These are phyloP conservation scores for Ricordea florida DNA, from an alignment of 92 coral and sea anemone species.

Conservation along the genomic window DNA sequence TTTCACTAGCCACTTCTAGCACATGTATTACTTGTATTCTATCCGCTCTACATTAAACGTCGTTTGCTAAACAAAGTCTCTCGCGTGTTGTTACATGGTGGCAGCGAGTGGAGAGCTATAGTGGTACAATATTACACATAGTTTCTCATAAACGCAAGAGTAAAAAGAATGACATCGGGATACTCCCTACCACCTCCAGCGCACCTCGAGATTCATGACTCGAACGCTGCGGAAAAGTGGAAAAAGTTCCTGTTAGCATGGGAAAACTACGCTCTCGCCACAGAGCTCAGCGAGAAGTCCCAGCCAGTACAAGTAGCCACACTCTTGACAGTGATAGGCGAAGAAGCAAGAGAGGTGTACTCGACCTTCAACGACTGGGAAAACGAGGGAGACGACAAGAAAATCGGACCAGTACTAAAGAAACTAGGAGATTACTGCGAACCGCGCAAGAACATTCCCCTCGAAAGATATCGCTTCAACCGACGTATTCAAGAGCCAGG, in stretches of 20 bases:
- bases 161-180: conserved; percentile 33
- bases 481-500: too few species aligned
- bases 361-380: conserved; percentile 31
- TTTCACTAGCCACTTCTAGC: too few species aligned
- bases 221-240: conserved; percentile 34
- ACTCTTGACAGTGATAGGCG: conserved; percentile 35
- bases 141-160: too few species aligned
- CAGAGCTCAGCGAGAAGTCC: conserved; percentile 34
- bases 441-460: conserved; percentile 20
- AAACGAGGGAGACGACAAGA: background rate
- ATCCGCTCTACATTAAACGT: too few species aligned
- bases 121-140: too few species aligned
- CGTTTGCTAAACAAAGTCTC: too few species aligned
- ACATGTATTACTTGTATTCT: too few species aligned
- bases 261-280: conserved; percentile 45
- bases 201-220: conserved; percentile 32
- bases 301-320: conserved; percentile 38
- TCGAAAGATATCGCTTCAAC: conserved; percentile 18
- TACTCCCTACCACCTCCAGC: conserved; percentile 30
- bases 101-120: too few species aligned
- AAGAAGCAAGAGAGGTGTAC: conserved; percentile 58
- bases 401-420: conserved; percentile 12
- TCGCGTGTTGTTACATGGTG: too few species aligned
- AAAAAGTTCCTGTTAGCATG: conserved; percentile 32
- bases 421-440: conserved; percentile 16